Conservation (phyloP, 2,797 vertebrate species). For the Orestias chungarensis region DNA sequence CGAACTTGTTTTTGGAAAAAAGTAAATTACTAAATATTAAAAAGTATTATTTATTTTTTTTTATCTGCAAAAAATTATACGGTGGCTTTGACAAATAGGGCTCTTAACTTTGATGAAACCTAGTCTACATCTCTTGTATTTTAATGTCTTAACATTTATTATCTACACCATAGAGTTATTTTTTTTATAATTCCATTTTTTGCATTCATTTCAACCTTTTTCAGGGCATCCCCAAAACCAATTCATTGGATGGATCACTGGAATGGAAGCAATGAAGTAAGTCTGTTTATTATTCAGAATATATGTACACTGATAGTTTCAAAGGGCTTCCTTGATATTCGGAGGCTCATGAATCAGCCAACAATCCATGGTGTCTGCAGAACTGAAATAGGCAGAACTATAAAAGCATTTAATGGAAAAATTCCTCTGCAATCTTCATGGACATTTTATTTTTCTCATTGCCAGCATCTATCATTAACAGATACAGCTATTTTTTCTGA, state of each 20-base stretch:
- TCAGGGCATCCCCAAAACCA: not conserved
- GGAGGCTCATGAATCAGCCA: slow-evolving; percentile 37
- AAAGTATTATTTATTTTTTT: too few species aligned
- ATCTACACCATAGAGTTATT: too few species aligned
- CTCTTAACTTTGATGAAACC: too few species aligned
- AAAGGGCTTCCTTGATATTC: slow-evolving; percentile 15
- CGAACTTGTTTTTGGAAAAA: too few species aligned
- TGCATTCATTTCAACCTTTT: slow-evolving; percentile 6
- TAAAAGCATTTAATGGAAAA: slow-evolving; percentile 55
- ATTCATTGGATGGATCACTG: slow-evolving; percentile 5
- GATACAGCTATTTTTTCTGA: slow-evolving; percentile 27
- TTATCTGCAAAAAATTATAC: too few species aligned
- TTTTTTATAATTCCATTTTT: not conserved
- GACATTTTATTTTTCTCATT: slow-evolving; percentile 26
- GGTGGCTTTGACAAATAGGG: too few species aligned
- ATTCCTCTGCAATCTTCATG: slow-evolving; percentile 29
- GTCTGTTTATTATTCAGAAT: slow-evolving; percentile 40
- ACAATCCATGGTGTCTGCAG: slow-evolving; percentile 43
- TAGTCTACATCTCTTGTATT: not conserved
- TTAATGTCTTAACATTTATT: too few species aligned
- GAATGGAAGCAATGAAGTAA: too few species aligned
- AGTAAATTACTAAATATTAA: too few species aligned
- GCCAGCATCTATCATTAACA: slow-evolving; percentile 35
- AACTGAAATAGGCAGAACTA: slow-evolving; percentile 42
- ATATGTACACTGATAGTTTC: slow-evolving; percentile 36